phyloP scores from a whole-genome alignment of 2,888 invertebrate species.

The Tenthredo livida region DNA sequence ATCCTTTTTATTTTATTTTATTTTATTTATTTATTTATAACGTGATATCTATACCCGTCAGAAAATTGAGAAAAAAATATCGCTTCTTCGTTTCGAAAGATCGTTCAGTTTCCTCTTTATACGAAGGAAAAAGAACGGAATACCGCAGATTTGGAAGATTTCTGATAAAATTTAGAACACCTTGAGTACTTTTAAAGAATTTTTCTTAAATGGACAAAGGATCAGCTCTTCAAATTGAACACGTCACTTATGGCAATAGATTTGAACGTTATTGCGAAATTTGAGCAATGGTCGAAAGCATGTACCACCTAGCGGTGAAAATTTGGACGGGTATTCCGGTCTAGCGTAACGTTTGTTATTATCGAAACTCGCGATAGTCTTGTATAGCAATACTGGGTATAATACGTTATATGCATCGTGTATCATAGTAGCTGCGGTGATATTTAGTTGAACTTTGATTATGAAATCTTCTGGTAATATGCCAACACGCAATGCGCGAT shows the following conservation, averaged over 20 bases:
- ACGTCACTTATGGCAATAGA: background rate
- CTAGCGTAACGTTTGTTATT: background rate
- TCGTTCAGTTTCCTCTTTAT: no score
- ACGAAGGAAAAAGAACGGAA: no score
- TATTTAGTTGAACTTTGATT: slow-evolving; percentile 32
- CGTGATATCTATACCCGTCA: no score
- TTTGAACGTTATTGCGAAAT: background rate
- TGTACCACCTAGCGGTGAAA: background rate
- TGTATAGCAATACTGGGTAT: background rate
- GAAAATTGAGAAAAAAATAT: no score
- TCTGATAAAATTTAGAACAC: no score
- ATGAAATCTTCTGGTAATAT: background rate
- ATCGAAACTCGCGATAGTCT: background rate
- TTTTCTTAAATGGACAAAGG: no score
- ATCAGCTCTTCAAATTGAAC: background rate
- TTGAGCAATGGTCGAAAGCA: background rate
- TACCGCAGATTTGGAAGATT: no score
- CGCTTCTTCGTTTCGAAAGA: no score
- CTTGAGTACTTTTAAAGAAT: no score
- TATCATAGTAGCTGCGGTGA: background rate
- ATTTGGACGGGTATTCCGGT: background rate
- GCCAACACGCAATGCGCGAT: background rate
- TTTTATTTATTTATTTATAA: background rate
- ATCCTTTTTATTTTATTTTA: background rate
- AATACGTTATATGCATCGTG: background rate